Evolutionary conservation across 53 echinoderm and acorn worm species (phyloP).

Genomic region (Antedon mediterranea): DNA sequence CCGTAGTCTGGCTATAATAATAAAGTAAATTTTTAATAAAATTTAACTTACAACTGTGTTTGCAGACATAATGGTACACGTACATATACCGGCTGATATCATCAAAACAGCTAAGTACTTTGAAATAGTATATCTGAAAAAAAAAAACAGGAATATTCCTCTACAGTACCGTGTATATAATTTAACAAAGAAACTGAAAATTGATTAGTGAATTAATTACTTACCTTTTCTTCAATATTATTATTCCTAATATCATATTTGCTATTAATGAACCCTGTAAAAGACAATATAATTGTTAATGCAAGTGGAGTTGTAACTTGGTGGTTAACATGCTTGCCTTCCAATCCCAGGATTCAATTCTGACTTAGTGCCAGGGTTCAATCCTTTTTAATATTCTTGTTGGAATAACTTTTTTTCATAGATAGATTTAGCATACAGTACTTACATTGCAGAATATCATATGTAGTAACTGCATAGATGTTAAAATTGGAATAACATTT

Average conservation of each 20-base stretch:
- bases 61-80: slow-evolving; percentile 74
- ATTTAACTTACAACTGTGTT: slow-evolving; percentile 40
- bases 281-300: too few species aligned
- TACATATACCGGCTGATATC: slow-evolving; percentile 60
- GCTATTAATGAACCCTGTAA: slow-evolving; percentile 83
- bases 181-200: not conserved
- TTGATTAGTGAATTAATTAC: not conserved
- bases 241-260: slow-evolving; percentile 73
- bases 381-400: too few species aligned
- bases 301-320: too few species aligned
- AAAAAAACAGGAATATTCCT: not conserved
- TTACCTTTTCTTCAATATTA: slow-evolving; percentile 58
- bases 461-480: slow-evolving; percentile 80
- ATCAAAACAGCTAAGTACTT: slow-evolving; percentile 64
- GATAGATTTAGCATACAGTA: too few species aligned
- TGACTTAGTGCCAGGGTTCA: too few species aligned
- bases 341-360: too few species aligned
- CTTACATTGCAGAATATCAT: slow-evolving; percentile 96
- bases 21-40: not conserved
- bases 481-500: too few species aligned
- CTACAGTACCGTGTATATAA: too few species aligned
- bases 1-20: too few species aligned
- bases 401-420: too few species aligned
- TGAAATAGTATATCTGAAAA: slow-evolving; percentile 40
- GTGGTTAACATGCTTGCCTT: too few species aligned